Evolutionary conservation across 1,140 invertebrate species (phyloP).

Genomic region (Melanaphis sacchari): DNA sequence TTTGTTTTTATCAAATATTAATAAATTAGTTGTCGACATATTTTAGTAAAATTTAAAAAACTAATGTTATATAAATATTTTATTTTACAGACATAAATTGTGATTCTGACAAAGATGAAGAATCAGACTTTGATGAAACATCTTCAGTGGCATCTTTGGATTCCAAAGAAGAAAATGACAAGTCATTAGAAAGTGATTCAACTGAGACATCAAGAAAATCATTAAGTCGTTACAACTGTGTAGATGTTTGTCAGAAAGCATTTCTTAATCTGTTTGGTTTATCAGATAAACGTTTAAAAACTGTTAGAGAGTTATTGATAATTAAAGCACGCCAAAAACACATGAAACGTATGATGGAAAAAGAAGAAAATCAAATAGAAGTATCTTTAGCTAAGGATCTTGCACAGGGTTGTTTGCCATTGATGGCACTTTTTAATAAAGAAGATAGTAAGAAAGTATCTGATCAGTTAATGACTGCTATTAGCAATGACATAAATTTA

Average conservation of each 20-base stretch:
- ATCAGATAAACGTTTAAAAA: slow-evolving; percentile 66
- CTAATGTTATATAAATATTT: neutral
- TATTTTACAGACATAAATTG: slow-evolving; percentile 44
- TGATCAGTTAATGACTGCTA: slow-evolving; percentile 59
- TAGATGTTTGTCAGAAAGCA: slow-evolving; percentile 68
- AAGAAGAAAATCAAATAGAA: slow-evolving; percentile 59
- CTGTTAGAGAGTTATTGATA: slow-evolving; percentile 67
- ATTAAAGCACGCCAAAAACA: slow-evolving; percentile 62
- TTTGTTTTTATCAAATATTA: neutral
- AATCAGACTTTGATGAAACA: slow-evolving; percentile 54
- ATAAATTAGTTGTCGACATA: neutral
- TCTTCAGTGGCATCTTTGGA: slow-evolving; percentile 48
- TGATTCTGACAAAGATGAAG: slow-evolving; percentile 51
- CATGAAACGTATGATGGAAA: slow-evolving; percentile 60
- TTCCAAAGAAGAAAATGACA: slow-evolving; percentile 51
- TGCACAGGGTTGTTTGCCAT: slow-evolving; percentile 58
- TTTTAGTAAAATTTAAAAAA: neutral
- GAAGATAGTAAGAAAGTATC: slow-evolving; percentile 57
- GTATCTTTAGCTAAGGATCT: slow-evolving; percentile 59
- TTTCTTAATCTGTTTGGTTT: slow-evolving; percentile 67
- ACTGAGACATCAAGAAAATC: slow-evolving; percentile 48
- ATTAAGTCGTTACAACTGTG: slow-evolving; percentile 61
- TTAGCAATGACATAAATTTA: slow-evolving; percentile 64
- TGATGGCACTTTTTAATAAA: slow-evolving; percentile 58
- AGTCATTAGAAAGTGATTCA: slow-evolving; percentile 43